A percentile compares a stretch with the other conserved stretches of the same genome.
Evolutionary conservation across 2,113 vertebrate species (phyloP).

Genomic region (Onychorhynchus coronatus): DNA sequence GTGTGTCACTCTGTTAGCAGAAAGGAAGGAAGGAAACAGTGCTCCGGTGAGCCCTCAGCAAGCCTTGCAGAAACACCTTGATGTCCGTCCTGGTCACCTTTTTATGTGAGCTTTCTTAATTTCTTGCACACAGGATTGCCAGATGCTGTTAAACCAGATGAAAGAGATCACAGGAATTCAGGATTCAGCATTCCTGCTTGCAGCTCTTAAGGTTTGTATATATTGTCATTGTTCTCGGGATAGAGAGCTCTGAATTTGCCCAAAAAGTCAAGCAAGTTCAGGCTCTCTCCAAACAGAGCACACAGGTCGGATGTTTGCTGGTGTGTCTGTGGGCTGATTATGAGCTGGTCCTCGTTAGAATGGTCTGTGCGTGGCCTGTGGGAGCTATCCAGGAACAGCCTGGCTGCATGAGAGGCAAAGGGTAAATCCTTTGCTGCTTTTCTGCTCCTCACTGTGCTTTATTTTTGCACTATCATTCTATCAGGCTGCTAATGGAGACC

Average conservation of each 20-base stretch:
- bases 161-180: constrained; percentile 94
- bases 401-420: neutral
- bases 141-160: constrained; percentile 88
- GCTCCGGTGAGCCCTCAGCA: accelerated
- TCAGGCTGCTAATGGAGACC: constrained; percentile 89
- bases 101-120: neutral
- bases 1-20: neutral
- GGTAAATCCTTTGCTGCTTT: neutral
- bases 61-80: neutral
- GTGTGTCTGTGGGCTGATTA: neutral
- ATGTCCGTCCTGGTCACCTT: neutral
- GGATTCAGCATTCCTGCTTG: constrained; percentile 82
- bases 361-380: accelerated
- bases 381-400: neutral
- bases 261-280: neutral
- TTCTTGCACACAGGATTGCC: constrained; percentile 69
- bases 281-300: accelerated
- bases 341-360: neutral
- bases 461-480: accelerated
- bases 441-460: neutral
- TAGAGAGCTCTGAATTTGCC: neutral
- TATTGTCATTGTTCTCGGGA: neutral
- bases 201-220: constrained; percentile 84
- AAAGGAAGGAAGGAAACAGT: neutral
- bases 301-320: accelerated